Base-by-base conservation (phyloP, 2,888 invertebrate species). In the Machimus atricapillus region DNA sequence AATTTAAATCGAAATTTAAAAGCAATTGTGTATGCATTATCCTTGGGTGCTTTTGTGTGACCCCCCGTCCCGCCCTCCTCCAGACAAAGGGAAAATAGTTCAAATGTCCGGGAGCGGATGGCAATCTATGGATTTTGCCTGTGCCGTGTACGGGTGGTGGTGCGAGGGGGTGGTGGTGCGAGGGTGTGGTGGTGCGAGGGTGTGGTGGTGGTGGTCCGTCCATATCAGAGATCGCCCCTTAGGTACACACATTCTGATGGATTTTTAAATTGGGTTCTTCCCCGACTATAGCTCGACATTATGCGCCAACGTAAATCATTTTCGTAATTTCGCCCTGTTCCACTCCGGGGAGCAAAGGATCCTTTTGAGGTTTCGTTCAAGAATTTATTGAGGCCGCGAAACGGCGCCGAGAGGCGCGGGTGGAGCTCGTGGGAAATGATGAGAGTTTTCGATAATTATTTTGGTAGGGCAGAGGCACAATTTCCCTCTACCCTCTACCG, bases 1-100 rank as follows among this genome's bases (percentile, higher is more conserved):
- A 87, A 87, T 87, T 87, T 87, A 87, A 87, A 87, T 87, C 87
- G 87, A 87, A 87, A 82, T 87, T 87, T 87, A 56, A 76, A 86
- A 78, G 58, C 86, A 58, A 78, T 78, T 78, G 56, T 87, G 82
- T 87, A 87, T 87, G 82, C 82, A 87, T 86, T 86, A 85, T 85
- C 74, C 85, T 46, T 27, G 56, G 74, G 74, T 31, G 34, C n/a
- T 85, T 76, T 66, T 76, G 19, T 85, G 66, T 66, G 66, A 66
- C 66, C 66, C 66, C 66, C 66, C 66, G 27, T 0, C 66, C 66
- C 8, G 34, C 46, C 12, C 14, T 46, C 16, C 23, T 37, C 37
- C 66, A 83, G 83, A 83, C 83, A 83, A 66, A 83, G 73, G 23
- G 73, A 83, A 52, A 66, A 66, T 66, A 83, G 73, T 73, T 66